Evolutionary conservation across 2,113 vertebrate species (phyloP).

Genomic region (Cisticola juncidis): DNA sequence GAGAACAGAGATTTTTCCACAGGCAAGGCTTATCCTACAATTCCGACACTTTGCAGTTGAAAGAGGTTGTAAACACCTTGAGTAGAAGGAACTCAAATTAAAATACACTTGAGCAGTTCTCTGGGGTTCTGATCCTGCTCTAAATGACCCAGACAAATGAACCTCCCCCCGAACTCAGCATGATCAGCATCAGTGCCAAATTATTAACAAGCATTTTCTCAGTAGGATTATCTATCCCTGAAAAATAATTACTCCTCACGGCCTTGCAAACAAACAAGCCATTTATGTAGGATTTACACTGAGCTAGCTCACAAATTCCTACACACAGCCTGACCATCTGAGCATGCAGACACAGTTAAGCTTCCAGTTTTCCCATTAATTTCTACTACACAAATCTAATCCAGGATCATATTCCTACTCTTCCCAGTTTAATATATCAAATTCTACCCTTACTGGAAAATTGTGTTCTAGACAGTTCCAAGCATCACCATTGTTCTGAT

Average conservation of each 20-base stretch:
- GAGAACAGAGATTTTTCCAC: neutral
- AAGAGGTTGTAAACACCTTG: neutral
- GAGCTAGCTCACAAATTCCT: neutral
- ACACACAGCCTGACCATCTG: neutral
- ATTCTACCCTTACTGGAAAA: neutral
- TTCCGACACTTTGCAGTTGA: neutral
- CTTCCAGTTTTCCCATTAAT: neutral
- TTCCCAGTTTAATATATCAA: neutral
- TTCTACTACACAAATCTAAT: neutral
- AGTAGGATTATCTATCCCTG: slow-evolving; percentile 1
- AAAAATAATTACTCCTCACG: neutral
- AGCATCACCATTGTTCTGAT: neutral
- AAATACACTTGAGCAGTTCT: neutral
- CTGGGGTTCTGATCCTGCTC: neutral
- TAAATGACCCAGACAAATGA: slow-evolving; percentile 12
- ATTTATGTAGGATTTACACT: neutral
- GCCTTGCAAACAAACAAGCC: neutral
- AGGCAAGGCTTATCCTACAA: neutral
- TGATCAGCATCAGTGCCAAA: neutral
- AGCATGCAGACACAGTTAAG: neutral
- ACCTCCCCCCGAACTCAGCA: neutral
- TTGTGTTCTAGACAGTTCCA: neutral
- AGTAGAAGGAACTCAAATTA: neutral
- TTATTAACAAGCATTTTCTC: slow-evolving; percentile 32
- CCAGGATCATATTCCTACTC: neutral